Evolutionary conservation across 2,888 invertebrate species (phyloP).

Genomic region (Choristoneura rosaceana): DNA sequence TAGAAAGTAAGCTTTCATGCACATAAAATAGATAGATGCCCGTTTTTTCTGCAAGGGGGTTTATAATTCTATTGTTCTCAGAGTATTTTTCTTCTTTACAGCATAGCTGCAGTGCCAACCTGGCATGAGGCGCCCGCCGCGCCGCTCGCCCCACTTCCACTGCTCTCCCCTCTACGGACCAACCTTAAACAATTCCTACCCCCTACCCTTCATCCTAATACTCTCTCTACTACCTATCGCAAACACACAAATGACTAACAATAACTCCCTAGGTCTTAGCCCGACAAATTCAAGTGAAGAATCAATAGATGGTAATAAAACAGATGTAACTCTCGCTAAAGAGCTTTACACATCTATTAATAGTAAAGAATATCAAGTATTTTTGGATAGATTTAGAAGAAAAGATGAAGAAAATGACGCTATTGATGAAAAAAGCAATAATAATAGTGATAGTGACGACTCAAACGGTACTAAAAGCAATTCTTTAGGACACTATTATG

Average conservation of each 20-base stretch:
- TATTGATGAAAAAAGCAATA: constrained; percentile 45
- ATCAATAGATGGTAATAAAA: constrained; percentile 32
- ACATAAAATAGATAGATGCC: too few species aligned
- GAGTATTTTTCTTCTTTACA: constrained; percentile 52
- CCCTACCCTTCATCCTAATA: constrained; percentile 58
- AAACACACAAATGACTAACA: constrained; percentile 64
- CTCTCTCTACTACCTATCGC: constrained; percentile 59
- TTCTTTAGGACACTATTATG: constrained; percentile 34
- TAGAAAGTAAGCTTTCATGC: too few species aligned
- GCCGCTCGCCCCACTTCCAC: constrained; percentile 62
- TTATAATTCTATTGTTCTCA: too few species aligned
- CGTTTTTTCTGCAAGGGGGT: too few species aligned
- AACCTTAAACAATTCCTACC: constrained; percentile 62
- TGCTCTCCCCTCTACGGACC: constrained; percentile 71
- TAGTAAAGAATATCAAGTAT: constrained; percentile 63
- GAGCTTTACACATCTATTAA: constrained; percentile 51
- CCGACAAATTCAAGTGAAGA: constrained; percentile 43
- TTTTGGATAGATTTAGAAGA: constrained; percentile 70
- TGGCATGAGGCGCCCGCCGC: constrained; percentile 78
- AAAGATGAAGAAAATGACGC: constrained; percentile 53
- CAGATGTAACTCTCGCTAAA: constrained; percentile 43
- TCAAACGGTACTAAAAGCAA: constrained; percentile 27
- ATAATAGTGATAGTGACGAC: constrained; percentile 43
- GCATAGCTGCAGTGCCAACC: constrained; percentile 68
- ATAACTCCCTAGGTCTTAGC: constrained; percentile 37